These are phyloP conservation scores for Euphydryas editha DNA, from an alignment of 2,888 invertebrate species.

Conservation along the genomic window DNA sequence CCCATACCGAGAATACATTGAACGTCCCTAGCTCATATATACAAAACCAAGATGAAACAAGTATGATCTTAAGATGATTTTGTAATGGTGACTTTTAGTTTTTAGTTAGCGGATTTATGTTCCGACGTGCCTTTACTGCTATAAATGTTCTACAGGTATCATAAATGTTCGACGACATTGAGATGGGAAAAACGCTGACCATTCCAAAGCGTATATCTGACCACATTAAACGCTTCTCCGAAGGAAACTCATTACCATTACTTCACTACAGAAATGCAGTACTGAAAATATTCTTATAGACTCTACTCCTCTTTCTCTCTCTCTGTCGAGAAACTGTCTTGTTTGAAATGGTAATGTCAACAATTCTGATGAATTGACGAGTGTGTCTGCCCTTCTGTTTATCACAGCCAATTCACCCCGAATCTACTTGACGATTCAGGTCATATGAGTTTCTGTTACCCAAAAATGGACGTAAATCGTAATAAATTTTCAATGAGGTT, in stretches of 20 bases:
- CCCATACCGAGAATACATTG: no score
- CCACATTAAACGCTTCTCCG: conserved; percentile 1
- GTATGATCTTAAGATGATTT: background rate
- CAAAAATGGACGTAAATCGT: no score
- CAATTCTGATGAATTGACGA: no score
- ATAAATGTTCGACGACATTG: conserved; percentile 13
- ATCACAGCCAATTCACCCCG: no score
- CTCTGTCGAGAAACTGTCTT: no score
- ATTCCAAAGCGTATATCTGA: conserved; percentile 1
- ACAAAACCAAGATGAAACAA: background rate
- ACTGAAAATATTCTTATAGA: background rate
- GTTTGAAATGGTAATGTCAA: no score
- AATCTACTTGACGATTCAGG: no score
- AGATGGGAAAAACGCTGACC: background rate
- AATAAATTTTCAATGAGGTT: no score
- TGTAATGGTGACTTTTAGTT: background rate
- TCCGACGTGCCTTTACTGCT: conserved; percentile 5
- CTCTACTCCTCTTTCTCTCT: background rate
- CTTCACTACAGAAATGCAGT: background rate
- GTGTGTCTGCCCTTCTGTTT: no score
- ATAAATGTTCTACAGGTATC: conserved; percentile 7
- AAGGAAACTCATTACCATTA: background rate
- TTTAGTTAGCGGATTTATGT: background rate
- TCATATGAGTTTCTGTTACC: no score
- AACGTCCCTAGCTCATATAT: background rate